Evolutionary conservation across 1,140 invertebrate genomes (phyloP), one percentile per base, ranked within the genome.

Genomic region (Pogonognathellus flavescens): DNA sequence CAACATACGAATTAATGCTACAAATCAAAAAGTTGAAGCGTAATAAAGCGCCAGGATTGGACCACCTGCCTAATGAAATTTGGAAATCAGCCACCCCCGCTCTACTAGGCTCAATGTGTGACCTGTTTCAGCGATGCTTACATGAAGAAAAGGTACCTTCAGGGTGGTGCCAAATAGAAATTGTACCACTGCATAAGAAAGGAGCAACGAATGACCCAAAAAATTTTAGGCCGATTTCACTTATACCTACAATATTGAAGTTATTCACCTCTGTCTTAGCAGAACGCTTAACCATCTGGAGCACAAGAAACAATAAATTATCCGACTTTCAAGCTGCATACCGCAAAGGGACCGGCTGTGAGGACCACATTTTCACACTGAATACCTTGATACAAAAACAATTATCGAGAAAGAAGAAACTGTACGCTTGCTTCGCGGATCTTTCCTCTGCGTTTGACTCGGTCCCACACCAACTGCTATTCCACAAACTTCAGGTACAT

Each of bases 261-360:
- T 14, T 81, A 18, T 60, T 81, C 20, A 81, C 80, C 0, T 52
- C 52, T 1, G 8, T 50, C 7, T 50, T 81, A 2, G n/a, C 49
- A 5, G 20, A 50, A 11, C 5, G 80, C 13, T 20, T 81, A 18
- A 10, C 9, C 10, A 60, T 18, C 14, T 60, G 57, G 57, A 18
- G 14, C 14, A 60, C 10, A 10, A 60, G 57, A 60, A 53, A 88
- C 60, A 70, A 87, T 0, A 87, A 86, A 18, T 81, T 89, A 5
- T 88, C 86, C 3, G 70, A 89, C 55, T 85, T 62, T 52, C 89
- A 90, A 84, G 88, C 87, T 14, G 89, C 88, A 0, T 90, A 89
- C 50, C 66, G 87, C 59, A 87, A 62, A 41, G 60, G 82, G 5
- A 87, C 57, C 10, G 87, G 88, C 1, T 89, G 88, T n/a, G 83